Evolutionary conservation across 2,113 vertebrate genomes (phyloP), one percentile per base, ranked within the genome.

Genomic region (Agapornis roseicollis): DNA sequence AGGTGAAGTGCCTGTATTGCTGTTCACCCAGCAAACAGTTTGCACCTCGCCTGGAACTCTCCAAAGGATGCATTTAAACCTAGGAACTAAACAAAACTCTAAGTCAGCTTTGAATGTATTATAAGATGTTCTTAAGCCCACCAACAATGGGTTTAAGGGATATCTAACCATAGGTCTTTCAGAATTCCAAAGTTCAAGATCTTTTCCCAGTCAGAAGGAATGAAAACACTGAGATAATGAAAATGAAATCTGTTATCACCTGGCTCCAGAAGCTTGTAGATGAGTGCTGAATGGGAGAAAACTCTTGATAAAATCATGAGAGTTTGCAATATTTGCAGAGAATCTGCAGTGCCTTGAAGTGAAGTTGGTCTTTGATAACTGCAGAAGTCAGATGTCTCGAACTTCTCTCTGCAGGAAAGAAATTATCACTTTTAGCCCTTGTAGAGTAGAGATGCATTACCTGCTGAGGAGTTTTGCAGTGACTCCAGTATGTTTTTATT

Each of bases 1-100:
- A 14, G 27, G 16, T 1, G 1, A 87, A 81, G 7, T 27, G 23
- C 13, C 23, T 3, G 0, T 63, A 42, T 31, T 0, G 1, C 27
- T 86, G 15, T 23, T 76, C 46, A 63, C 11, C 61, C 55, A 63
- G 50, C 33, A 73, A 17, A 28, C 0, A 7, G 5, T 31, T 13
- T 42, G 25, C 29, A 55, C 14, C 42, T 72, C 39, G 41, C 1
- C 4, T 65, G 14, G 23, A 87, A 69, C 29, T 64, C 17, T 58
- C 5, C 8, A 87, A 78, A 71, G 9, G 39, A 89, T 42, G 15
- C 16, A 47, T 60, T 89, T 91, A 85, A 47, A 56, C 2, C 13
- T 47, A 64, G 52, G 19, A 79, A 61, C 6, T 60, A 72, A 91
- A 56, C 28, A 89, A 84, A 84, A 20, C 13, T 42, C 24, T 9